These are phyloP conservation scores for Cotesia vestalis DNA, from an alignment of 1,140 invertebrate species.

Conservation along the genomic window DNA sequence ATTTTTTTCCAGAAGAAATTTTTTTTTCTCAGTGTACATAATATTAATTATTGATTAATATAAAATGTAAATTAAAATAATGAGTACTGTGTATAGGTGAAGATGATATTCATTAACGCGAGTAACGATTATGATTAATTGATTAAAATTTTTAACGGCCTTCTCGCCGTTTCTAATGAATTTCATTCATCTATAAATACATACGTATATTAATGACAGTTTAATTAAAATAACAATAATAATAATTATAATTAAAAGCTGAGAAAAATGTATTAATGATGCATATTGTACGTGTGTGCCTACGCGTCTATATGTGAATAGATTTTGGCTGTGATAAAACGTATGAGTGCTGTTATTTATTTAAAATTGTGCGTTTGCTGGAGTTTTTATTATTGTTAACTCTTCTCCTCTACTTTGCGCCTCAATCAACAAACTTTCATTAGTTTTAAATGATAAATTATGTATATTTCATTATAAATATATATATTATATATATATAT, in stretches of 20 bases:
- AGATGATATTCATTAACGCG: neutral
- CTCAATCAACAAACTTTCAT: conserved; percentile 21
- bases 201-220: no score
- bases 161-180: no score
- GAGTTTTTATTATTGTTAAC: conserved; percentile 13
- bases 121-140: no score
- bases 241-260: neutral
- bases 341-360: conserved; percentile 21
- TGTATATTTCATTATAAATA: neutral
- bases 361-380: conserved; percentile 25
- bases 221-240: neutral
- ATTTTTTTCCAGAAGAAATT: no score
- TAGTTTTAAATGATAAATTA: neutral
- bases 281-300: conserved; percentile 33
- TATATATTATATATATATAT: conserved; percentile 5
- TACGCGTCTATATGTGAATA: conserved; percentile 31
- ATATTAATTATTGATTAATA: no score
- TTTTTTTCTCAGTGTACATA: no score
- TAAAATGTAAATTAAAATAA: no score
- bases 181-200: no score
- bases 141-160: no score
- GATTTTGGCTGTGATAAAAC: conserved; percentile 38
- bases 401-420: conserved; percentile 27
- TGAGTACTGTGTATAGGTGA: neutral
- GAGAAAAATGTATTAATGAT: conserved; percentile 29